phyloP scores from a whole-genome alignment of 2,797 vertebrate species.

The Catostomus latipinnis region DNA sequence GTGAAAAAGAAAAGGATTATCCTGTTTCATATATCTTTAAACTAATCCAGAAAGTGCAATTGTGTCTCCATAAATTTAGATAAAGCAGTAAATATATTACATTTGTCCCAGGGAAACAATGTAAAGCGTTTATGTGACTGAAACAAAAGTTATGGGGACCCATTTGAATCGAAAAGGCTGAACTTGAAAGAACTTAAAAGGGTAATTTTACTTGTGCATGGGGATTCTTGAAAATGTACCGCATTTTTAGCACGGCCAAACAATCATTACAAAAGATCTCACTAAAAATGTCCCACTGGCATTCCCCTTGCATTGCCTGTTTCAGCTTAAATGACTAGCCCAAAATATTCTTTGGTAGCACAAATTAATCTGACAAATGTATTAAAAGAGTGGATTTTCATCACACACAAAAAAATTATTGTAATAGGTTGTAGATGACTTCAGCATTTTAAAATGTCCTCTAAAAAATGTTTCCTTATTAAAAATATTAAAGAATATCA shows the following conservation, averaged over 20 bases:
- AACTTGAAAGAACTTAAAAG: conserved; percentile 44
- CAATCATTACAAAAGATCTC: not conserved
- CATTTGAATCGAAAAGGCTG: conserved; percentile 48
- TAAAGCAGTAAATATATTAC: conserved; percentile 55
- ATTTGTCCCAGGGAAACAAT: conserved; percentile 47
- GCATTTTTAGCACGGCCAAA: not conserved
- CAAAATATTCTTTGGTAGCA: not conserved
- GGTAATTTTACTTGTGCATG: conserved; percentile 7
- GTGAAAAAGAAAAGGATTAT: conserved; percentile 22
- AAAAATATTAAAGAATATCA: no score
- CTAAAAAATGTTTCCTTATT: not conserved
- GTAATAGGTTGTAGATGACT: not conserved
- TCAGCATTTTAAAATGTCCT: not conserved
- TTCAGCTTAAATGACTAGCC: not conserved
- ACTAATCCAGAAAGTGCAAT: conserved; percentile 41
- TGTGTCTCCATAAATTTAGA: conserved; percentile 48
- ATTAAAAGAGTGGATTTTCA: not conserved
- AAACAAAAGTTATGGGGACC: conserved; percentile 43
- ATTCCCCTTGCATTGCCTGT: not conserved
- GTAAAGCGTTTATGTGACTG: conserved; percentile 55
- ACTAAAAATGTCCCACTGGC: not conserved
- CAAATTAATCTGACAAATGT: not conserved
- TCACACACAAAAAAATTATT: not conserved
- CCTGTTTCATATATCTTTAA: conserved; percentile 37
- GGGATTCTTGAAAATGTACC: not conserved